A percentile compares a stretch with the other conserved stretches of the same genome.
Evolutionary conservation across 1,140 invertebrate species (phyloP).

Genomic region (Eriosoma lanigerum): DNA sequence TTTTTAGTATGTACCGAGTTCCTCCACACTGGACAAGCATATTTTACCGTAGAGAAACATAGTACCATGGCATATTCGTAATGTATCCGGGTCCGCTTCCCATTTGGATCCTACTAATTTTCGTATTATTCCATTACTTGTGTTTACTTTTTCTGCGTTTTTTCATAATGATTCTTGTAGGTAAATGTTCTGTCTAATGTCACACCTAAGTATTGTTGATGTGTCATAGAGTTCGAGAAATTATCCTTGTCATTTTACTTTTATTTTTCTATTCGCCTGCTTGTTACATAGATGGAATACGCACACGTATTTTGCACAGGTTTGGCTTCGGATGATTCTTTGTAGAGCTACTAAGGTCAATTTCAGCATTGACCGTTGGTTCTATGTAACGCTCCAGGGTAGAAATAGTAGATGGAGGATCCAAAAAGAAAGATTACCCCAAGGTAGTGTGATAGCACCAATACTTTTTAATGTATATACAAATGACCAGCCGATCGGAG

Average conservation of each 20-base stretch:
- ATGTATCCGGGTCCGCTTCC: slow-evolving; percentile 18
- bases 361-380: slow-evolving; percentile 44
- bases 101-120: slow-evolving; percentile 29
- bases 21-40: no score
- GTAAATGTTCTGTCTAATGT: slow-evolving; percentile 35
- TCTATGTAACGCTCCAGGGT: slow-evolving; percentile 49
- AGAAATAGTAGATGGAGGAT: slow-evolving; percentile 46
- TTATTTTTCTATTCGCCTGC: slow-evolving; percentile 62
- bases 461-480: slow-evolving; percentile 53
- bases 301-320: slow-evolving; percentile 20
- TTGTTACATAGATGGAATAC: slow-evolving; percentile 50
- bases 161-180: no score
- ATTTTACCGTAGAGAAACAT: no score
- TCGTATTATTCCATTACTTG: slow-evolving; percentile 2
- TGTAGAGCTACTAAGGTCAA: slow-evolving; percentile 12
- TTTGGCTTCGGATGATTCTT: slow-evolving; percentile 43
- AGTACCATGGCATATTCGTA: no score
- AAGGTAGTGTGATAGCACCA: slow-evolving; percentile 56
- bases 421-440: slow-evolving; percentile 54
- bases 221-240: slow-evolving; percentile 25
- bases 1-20: no score
- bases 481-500: slow-evolving; percentile 53
- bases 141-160: slow-evolving; percentile 34
- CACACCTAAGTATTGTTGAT: slow-evolving; percentile 31
- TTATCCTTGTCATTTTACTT: slow-evolving; percentile 20